phyloP scores from a whole-genome alignment of 2,113 vertebrate genomes.

The Amazona guildingii region DNA sequence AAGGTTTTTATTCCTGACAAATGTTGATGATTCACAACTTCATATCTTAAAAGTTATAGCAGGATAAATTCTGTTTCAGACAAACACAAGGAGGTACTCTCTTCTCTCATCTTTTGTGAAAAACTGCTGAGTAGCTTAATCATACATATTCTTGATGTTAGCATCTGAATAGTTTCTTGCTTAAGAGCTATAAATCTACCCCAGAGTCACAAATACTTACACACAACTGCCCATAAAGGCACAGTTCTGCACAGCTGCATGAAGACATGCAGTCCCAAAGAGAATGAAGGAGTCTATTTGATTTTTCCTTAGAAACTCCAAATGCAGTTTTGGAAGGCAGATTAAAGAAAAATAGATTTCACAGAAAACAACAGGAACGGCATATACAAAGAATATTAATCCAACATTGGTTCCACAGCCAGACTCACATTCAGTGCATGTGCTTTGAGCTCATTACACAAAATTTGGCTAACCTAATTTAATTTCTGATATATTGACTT shows the following conservation, averaged over 20 bases:
- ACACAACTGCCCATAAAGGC: background rate
- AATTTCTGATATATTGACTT: background rate
- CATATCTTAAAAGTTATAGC: rapidly evolving
- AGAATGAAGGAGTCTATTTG: background rate
- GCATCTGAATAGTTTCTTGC: background rate
- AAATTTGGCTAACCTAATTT: background rate
- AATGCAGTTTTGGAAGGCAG: background rate
- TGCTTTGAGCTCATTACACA: background rate
- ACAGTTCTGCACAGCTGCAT: background rate
- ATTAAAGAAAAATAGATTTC: background rate
- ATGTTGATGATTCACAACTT: background rate
- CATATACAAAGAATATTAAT: background rate
- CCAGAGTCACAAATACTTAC: background rate
- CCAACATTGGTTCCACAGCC: background rate
- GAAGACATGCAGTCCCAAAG: background rate
- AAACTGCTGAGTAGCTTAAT: background rate
- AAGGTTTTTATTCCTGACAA: background rate
- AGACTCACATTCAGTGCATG: background rate
- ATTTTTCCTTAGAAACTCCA: background rate
- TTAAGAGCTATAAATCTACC: background rate
- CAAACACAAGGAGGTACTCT: background rate
- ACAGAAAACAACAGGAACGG: background rate
- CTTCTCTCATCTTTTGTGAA: background rate
- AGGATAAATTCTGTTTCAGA: background rate
- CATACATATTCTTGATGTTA: background rate